These are phyloP conservation scores for Julus scanicus DNA, from an alignment of 2,888 invertebrate species.

Conservation along the genomic window DNA sequence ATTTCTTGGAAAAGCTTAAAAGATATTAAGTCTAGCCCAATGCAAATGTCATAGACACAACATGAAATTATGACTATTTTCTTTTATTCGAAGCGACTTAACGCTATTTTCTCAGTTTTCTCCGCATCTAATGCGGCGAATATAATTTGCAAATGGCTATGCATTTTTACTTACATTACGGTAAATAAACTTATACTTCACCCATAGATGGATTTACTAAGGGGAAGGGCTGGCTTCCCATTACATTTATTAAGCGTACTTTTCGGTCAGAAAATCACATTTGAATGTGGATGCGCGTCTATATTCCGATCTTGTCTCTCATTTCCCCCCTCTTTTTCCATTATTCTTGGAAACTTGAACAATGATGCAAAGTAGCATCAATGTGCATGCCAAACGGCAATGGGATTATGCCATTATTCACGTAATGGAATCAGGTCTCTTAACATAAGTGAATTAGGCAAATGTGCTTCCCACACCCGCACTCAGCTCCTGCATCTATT, in stretches of 20 bases:
- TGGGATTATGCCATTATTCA: slow-evolving; percentile 56
- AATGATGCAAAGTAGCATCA: slow-evolving; percentile 46
- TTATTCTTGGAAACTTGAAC: slow-evolving; percentile 38
- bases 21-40: background rate
- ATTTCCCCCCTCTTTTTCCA: slow-evolving; percentile 30
- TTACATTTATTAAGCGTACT: slow-evolving; percentile 1
- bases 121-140: slow-evolving; percentile 6
- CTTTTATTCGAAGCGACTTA: slow-evolving; percentile 20
- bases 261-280: slow-evolving; percentile 37
- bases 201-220: background rate
- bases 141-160: slow-evolving; percentile 4
- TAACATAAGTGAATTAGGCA: slow-evolving; percentile 56
- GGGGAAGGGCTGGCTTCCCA: background rate
- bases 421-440: slow-evolving; percentile 55
- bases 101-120: slow-evolving; percentile 3
- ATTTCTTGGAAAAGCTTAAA: background rate
- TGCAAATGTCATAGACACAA: background rate
- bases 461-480: slow-evolving; percentile 52
- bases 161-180: background rate
- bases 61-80: background rate
- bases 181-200: background rate
- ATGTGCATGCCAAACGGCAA: slow-evolving; percentile 52
- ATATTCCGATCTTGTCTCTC: slow-evolving; percentile 19
- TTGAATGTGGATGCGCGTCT: background rate
- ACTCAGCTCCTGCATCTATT: slow-evolving; percentile 31